phyloP scores from a whole-genome alignment of 2,113 vertebrate species.

The Natator depressus region DNA sequence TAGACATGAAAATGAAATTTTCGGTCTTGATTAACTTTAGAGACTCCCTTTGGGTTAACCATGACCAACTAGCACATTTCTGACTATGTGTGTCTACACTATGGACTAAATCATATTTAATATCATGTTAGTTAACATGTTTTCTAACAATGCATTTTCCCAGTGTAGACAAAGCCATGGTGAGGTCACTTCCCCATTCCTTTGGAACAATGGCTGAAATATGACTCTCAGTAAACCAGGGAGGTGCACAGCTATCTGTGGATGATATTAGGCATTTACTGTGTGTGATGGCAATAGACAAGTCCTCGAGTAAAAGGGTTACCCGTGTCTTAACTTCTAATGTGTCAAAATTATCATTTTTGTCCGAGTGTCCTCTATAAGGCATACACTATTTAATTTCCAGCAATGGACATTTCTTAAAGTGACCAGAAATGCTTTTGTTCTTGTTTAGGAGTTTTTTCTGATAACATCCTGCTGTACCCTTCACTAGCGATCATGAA shows the following conservation, averaged over 20 bases:
- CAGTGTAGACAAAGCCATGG: constrained; percentile 21
- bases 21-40: constrained; percentile 57
- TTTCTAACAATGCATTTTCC: constrained; percentile 42
- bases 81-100: constrained; percentile 62
- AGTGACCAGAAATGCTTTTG: neutral
- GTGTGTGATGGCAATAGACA: neutral
- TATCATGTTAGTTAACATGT: neutral
- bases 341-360: neutral
- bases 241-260: constrained; percentile 26
- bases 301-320: neutral
- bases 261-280: constrained; percentile 16
- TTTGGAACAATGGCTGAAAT: constrained; percentile 56
- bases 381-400: neutral
- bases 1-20: constrained; percentile 42
- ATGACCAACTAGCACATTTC: constrained; percentile 57
- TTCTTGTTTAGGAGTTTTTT: neutral
- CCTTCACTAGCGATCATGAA: neutral
- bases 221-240: constrained; percentile 39
- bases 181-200: constrained; percentile 44
- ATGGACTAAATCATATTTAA: constrained; percentile 41
- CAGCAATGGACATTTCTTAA: neutral
- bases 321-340: neutral
- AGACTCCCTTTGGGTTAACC: constrained; percentile 57
- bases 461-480: neutral
- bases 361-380: neutral